Evolutionary conservation across 2,797 vertebrate genomes (phyloP).

Genomic region (Artibeus lituratus): DNA sequence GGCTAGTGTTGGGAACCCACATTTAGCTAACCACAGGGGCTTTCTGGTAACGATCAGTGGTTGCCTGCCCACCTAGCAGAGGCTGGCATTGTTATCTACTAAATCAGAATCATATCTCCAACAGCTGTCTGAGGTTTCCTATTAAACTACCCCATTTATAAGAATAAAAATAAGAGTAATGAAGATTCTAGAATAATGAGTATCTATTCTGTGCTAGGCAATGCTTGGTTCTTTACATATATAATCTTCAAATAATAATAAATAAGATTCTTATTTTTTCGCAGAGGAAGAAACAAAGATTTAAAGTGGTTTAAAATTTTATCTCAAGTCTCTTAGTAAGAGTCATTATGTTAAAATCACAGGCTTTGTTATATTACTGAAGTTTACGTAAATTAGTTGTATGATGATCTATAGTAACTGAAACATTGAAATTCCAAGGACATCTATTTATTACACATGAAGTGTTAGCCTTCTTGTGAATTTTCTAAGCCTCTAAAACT

Average conservation of each 20-base stretch:
- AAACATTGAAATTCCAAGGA: slow-evolving; percentile 14
- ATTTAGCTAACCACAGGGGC: neutral
- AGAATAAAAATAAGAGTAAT: neutral
- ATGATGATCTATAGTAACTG: neutral
- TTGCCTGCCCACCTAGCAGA: neutral
- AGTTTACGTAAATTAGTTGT: neutral
- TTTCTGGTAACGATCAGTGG: neutral
- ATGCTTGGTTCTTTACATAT: neutral
- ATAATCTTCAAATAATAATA: neutral
- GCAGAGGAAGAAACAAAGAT: neutral
- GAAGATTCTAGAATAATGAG: neutral
- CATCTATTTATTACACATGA: neutral
- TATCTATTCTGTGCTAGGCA: neutral
- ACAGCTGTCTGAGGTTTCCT: neutral
- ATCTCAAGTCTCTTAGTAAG: neutral
- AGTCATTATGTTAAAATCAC: too few species aligned
- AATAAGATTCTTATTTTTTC: neutral
- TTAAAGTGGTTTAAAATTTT: neutral
- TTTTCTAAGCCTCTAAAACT: neutral
- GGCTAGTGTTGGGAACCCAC: neutral
- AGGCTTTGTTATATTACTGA: neutral
- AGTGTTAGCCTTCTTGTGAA: neutral
- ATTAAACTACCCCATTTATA: neutral
- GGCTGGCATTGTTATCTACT: neutral
- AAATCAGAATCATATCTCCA: neutral